Percentiles rank a stretch among this genome's conserved stretches.
Evolutionary conservation across 1,140 invertebrate species (phyloP).

Genomic region (Panulirus ornatus): DNA sequence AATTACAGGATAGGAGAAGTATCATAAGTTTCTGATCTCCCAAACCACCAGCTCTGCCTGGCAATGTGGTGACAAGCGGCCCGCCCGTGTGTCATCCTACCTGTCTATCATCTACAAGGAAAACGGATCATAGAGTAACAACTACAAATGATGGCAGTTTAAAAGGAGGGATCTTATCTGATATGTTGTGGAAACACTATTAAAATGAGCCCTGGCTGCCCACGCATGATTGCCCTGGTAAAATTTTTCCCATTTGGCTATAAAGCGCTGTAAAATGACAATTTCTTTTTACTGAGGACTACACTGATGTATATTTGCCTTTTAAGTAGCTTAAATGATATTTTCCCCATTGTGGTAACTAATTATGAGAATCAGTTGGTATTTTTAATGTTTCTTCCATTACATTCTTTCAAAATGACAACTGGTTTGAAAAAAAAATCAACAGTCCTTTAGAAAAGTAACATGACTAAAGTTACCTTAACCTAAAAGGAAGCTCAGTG

Average conservation of each 20-base stretch:
- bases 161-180: conserved; percentile 74
- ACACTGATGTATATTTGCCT: conserved; percentile 24
- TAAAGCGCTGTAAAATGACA: conserved; percentile 28
- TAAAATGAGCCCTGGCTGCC: conserved; percentile 73
- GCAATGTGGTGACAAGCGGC: conserved; percentile 68
- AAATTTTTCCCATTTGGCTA: conserved; percentile 24
- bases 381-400: conserved; percentile 3
- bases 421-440: conserved; percentile 47
- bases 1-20: conserved; percentile 48
- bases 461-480: conserved; percentile 45
- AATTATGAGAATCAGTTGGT: conserved; percentile 33
- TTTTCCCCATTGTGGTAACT: conserved; percentile 2
- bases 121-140: conserved; percentile 73
- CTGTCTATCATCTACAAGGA: conserved; percentile 69
- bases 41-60: conserved; percentile 69
- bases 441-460: conserved; percentile 41
- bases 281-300: conserved; percentile 37
- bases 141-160: conserved; percentile 74
- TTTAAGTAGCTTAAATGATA: conserved; percentile 9
- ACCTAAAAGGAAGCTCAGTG: conserved; percentile 65
- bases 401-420: conserved; percentile 5
- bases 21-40: conserved; percentile 61
- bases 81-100: conserved; percentile 57
- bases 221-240: conserved; percentile 62
- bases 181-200: conserved; percentile 74